Base-by-base conservation (phyloP, 2,888 invertebrate species). In the Coecobrya sp. region DNA sequence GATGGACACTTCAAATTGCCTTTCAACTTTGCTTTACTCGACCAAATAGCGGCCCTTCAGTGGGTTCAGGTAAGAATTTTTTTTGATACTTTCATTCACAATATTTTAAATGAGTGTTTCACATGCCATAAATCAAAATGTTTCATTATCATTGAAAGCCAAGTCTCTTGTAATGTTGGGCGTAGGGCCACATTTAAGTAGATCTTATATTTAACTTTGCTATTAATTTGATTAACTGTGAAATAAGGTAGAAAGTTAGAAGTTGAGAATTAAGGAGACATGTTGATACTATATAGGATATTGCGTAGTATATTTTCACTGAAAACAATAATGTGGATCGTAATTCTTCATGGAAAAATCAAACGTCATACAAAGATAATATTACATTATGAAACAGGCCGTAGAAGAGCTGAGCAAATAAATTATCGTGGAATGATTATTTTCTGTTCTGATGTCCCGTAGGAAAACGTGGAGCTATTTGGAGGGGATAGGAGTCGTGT, bases 401-500 rank as follows among this genome's bases (percentile, higher is more conserved):
- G 7, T 25, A 62, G 19, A 49, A n/a, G 11, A 86, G 52, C 5
- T 30, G 73, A 70, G 45, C 8, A 22, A 79, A 49, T 85, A 70
- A 86, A 55, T 85, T 86, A 49, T 86, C 19, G 45, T 55, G 49
- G 70, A 52, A 73, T 76, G 62, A 42, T 70, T 86, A 19, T 81
- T 7, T 10, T 19, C 68, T 79, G 45, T 81, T n/a, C n/a, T 55
- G 1, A 30, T 42, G 68, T 45, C 5, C 36, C 10, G 22, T 98
- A 98, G 95, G 98, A 98, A 96, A 99, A 99, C 96, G 98, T 99
- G 84, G 98, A 97, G 0, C 97, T 98, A 86, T 99, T 99, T 95
- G 99, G 99, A 5, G 99, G 99, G 0, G 99, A 99, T 96, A 97
- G 98, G 0, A 97, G 97, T 59, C 98, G 98, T 95, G 98, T 99